Evolutionary conservation across 2,888 invertebrate species (phyloP), one percentile per base, ranked within the genome.

Genomic region (Eledona agricola): DNA sequence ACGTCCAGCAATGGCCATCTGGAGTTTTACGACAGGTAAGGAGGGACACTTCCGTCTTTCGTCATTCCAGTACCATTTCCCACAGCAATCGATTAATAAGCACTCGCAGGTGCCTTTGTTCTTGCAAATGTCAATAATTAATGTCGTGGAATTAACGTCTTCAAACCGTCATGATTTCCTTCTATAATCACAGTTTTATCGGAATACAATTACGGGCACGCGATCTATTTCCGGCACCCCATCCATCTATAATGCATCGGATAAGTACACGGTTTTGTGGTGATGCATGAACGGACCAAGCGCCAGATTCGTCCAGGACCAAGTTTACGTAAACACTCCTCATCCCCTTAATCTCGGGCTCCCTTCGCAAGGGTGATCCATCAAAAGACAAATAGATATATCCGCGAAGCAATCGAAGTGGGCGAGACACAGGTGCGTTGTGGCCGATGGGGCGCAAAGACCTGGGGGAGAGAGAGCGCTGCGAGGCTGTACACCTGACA

Each of bases 331-430:
- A 19, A 19, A 19, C 19, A 19, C 4, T 5, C 6, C 19, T n/a
- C 4, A 6, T 19, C 4, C 4, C 19, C 6, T 19, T 5, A 19
- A 19, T 19, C 19, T 6, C 19, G 19, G 6, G 6, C 4, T 19
- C 19, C 6, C 4, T 4, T 6, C 6, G 25, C 26, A 10, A 22
- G 40, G 31, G 50, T 58, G 58, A 60, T 60, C 60, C 57, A 60
- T 60, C 60, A 60, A 60, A 60, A 58, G 57, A 58, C 60, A 58
- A 57, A 60, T 56, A 53, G 51, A 49, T 50, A 49, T 37, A 54
- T 51, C 29, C 26, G 31, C 38, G 43, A 42, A 38, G 49, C 45
- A 52, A 52, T 52, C 46, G 46, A 17, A 43, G 49, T 42, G 49
- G 53, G 52, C 42, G 46, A 42, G 53, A 43, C 54, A 50, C 54